Evolutionary conservation across 2,113 vertebrate species (phyloP).

Genomic region (Triplophysa rosa): DNA sequence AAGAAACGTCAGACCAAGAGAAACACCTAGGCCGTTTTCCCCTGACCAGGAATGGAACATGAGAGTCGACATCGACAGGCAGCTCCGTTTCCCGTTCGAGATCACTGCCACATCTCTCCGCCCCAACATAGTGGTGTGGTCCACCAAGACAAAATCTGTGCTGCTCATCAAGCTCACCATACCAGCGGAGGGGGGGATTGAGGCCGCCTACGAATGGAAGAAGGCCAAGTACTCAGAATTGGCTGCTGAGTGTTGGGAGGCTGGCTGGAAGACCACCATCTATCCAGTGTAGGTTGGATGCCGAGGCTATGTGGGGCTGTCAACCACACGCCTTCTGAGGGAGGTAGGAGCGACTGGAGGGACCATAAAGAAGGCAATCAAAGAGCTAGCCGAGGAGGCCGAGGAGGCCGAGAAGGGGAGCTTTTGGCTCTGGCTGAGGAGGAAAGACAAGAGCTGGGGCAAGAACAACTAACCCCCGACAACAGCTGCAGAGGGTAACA

Average conservation of each 20-base stretch:
- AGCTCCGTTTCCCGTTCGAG: too few relatives aligned
- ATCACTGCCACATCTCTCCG: too few relatives aligned
- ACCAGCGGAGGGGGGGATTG: not conserved
- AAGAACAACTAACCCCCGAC: constrained; percentile 15
- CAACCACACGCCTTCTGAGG: constrained; percentile 2
- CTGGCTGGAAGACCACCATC: not conserved
- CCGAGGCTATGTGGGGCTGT: not conserved
- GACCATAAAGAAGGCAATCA: not conserved
- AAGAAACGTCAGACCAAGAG: too few relatives aligned
- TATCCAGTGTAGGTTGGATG: constrained; percentile 24
- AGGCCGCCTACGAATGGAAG: not conserved
- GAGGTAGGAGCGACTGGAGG: constrained; percentile 9
- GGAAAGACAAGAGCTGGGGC: not conserved
- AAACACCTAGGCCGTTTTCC: too few relatives aligned
- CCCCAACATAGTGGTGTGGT: too few relatives aligned
- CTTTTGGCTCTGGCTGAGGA: constrained; percentile 24
- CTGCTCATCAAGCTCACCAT: too few relatives aligned
- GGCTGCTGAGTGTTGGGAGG: not conserved
- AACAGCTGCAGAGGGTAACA: not conserved
- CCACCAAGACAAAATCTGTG: too few relatives aligned
- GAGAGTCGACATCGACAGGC: too few relatives aligned
- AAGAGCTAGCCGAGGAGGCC: not conserved
- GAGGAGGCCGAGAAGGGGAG: constrained; percentile 10
- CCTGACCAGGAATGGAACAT: too few relatives aligned
- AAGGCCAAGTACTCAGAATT: not conserved